Base-by-base conservation (phyloP, 2,113 vertebrate species). In the Zingel zingel region DNA sequence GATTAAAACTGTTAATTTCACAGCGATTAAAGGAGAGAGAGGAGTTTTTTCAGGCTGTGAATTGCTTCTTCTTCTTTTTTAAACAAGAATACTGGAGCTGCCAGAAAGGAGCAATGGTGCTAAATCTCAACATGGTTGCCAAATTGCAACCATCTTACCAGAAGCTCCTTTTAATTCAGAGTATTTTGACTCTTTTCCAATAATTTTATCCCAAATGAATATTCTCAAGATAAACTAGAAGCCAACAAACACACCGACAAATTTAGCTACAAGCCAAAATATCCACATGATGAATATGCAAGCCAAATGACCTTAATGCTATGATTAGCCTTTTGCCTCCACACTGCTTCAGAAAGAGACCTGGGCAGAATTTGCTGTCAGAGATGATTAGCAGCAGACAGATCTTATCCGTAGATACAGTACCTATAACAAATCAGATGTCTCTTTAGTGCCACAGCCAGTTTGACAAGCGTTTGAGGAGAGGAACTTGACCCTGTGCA, bases 401-500 rank as follows among this genome's bases (percentile, higher is more conserved):
- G 77, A 81, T 86, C 43, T 70, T 77, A 84, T 83, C 68, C 53
- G 21, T 62, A 74, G 68, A 79, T 86, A 51, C 69, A 81, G 62
- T 16, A 81, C 69, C 87, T 85, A 85, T 63, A 68, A 90, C 78
- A 81, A 88, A 73, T 86, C 82, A 59, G 59, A 90, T 54, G 81
- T 75, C 65, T 82, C 57, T 74, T 81, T 86, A 86, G 66, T 83
- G 77, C 69, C 57, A 54, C 69, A 30, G 67, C 70, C 14, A 33
- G 12, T 79, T 75, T 85, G 87, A 88, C 80, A 65, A 77, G 68
- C 23, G 5, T 88, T 82, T 73, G 30, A 87, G 74, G 83, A 70
- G 74, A 63, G 76, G 75, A 90, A 90, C 87, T 82, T 89, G 82
- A 93, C 89, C 89, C 59, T n/a, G 54, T 76, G 73, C 75, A 27